Percentiles rank a stretch among this genome's conserved stretches.
Evolutionary conservation across 2,888 invertebrate species (phyloP).

Genomic region (Malthinus flaveolus): DNA sequence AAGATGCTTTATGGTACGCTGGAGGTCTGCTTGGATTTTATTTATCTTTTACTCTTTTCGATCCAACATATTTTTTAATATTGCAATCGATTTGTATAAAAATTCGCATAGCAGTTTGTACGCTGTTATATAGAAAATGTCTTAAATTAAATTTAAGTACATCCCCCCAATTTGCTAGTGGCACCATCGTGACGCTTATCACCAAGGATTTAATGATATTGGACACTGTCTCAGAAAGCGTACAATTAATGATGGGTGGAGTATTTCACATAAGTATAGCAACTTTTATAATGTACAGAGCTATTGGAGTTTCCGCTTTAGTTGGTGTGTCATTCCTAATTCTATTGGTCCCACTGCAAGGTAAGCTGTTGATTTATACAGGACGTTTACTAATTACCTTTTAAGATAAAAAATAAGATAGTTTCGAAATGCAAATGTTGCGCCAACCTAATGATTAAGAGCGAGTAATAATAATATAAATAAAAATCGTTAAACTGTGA

Average conservation of each 20-base stretch:
- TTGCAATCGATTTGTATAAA: constrained; percentile 72
- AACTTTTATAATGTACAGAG: constrained; percentile 67
- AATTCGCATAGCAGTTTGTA: constrained; percentile 70
- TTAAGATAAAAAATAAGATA: too few relatives aligned
- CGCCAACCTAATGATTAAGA: too few relatives aligned
- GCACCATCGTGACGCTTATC: constrained; percentile 54
- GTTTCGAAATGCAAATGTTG: too few relatives aligned
- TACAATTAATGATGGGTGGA: constrained; percentile 79
- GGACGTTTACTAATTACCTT: neutral
- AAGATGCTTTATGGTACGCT: constrained; percentile 70
- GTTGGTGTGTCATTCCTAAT: constrained; percentile 57
- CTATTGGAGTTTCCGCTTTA: constrained; percentile 57
- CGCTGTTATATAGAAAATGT: constrained; percentile 73
- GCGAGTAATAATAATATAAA: too few relatives aligned
- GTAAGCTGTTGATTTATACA: constrained; percentile 42
- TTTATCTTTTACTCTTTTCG: constrained; percentile 60
- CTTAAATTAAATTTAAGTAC: constrained; percentile 76
- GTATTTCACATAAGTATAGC: constrained; percentile 74
- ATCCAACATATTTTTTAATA: constrained; percentile 75
- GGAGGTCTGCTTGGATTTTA: constrained; percentile 64
- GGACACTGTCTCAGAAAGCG: constrained; percentile 75
- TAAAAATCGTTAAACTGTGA: too few relatives aligned
- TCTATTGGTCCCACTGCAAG: constrained; percentile 48
- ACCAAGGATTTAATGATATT: constrained; percentile 87
- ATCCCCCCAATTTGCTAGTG: constrained; percentile 78